Base-by-base conservation (phyloP, 2,888 invertebrate species). In the Drosophila putrida region DNA sequence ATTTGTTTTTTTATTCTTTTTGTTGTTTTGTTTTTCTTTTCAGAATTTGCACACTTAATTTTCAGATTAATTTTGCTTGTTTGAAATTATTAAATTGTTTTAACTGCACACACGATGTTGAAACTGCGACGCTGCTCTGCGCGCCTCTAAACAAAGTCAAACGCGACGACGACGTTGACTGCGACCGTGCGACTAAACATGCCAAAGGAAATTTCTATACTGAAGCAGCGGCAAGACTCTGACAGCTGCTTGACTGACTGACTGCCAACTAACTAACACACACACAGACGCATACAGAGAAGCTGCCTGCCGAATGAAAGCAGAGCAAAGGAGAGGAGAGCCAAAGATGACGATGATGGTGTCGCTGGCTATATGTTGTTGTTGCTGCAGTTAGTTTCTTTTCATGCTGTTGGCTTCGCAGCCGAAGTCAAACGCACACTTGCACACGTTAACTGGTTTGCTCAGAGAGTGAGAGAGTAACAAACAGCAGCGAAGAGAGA, bases 191-290 rank as follows among this genome's bases (percentile, higher is more conserved):
- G 74, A 84, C 75, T 83, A 81, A 81, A 78, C 89, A 70, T 80
- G 78, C 78, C 91, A 90, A 90, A 90, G 83, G 91, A 88, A 90
- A 89, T 90, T 89, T 90, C 86, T 82, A 89, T 78, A 90, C 90
- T 90, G 81, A 86, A 33, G 64, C 69, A 66, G 63, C 60, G 60
- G 53, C 65, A 65, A 71, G 61, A 73, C 74, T 80, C 57, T 68
- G 69, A 75, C 72, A 68, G 76, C 78, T 71, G 77, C 71, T 70
- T 69, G 77, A 58, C 82, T 70, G 72, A 71, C 75, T 74, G 57
- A 57, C 57, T 55, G 33, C 41, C 43, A 74, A 47, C 76, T 67
- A 66, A 65, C 54, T 68, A 65, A 69, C 54, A 55, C 36, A 64
- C 64, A 35, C 68, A 65, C 47, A 58, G 41, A 35, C 64, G 62